A percentile compares a stretch with the other conserved stretches of the same genome.
Evolutionary conservation across 2,113 vertebrate species (phyloP).

Genomic region (Madoqua kirkii): DNA sequence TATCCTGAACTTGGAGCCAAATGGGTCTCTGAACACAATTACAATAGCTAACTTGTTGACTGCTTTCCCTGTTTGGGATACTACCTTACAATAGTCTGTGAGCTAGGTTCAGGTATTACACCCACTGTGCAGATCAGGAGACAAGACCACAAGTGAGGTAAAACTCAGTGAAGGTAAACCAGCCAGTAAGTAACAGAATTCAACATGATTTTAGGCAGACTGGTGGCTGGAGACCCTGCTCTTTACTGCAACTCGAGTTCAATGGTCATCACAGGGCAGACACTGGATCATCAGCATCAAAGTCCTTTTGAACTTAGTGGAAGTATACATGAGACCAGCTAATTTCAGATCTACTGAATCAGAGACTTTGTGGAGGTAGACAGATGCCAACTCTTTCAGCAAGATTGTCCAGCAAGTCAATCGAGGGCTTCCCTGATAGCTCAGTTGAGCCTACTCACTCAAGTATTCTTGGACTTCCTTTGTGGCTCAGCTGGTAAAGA

Average conservation of each 20-base stretch:
- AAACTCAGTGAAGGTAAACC: neutral
- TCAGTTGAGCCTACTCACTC: neutral
- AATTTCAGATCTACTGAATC: neutral
- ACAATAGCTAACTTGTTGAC: neutral
- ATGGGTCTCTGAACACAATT: neutral
- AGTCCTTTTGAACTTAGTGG: neutral
- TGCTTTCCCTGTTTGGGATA: neutral
- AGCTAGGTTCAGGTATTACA: neutral
- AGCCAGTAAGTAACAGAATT: neutral
- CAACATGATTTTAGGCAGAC: neutral
- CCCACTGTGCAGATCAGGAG: neutral
- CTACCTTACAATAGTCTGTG: neutral
- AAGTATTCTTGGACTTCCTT: neutral
- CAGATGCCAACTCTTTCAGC: neutral
- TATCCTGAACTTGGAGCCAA: neutral
- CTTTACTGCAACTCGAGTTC: neutral
- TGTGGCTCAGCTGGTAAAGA: neutral
- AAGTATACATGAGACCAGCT: neutral
- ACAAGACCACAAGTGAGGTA: neutral
- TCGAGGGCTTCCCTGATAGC: neutral
- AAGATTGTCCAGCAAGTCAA: neutral
- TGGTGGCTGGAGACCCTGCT: neutral
- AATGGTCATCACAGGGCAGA: neutral
- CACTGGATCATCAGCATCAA: accelerated
- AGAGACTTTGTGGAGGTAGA: accelerated